These are phyloP conservation scores for Sterna hirundo DNA, from an alignment of 2,113 vertebrate species.

Conservation along the genomic window DNA sequence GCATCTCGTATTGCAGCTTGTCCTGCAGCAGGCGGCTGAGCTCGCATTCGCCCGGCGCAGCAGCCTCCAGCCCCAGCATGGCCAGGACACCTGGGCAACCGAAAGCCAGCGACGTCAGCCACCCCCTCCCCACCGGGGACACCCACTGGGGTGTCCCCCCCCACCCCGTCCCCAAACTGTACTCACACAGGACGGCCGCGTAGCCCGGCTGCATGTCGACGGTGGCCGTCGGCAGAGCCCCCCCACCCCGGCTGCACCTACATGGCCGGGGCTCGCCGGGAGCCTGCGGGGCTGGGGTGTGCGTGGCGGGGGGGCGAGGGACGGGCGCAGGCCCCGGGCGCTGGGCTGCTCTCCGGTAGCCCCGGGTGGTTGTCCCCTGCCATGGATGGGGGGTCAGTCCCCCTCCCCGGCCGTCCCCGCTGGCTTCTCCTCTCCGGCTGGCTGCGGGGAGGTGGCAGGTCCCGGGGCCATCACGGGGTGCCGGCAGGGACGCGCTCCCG, in stretches of 20 bases:
- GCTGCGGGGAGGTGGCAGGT: neutral
- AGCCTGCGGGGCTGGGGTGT: neutral
- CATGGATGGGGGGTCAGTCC: constrained; percentile 41
- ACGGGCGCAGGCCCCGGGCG: neutral
- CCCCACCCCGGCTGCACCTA: neutral
- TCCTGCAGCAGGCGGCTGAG: constrained; percentile 47
- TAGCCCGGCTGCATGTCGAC: constrained; percentile 37
- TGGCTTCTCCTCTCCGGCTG: neutral
- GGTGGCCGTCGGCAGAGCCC: neutral
- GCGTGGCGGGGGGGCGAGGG: neutral
- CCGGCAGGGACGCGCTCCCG: neutral
- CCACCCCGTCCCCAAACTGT: neutral
- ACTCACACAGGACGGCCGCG: constrained; percentile 51
- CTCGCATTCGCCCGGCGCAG: neutral
- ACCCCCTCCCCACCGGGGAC: neutral
- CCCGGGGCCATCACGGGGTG: neutral
- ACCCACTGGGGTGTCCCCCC: neutral
- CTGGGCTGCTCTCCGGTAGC: constrained; percentile 8
- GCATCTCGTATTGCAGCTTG: constrained; percentile 41
- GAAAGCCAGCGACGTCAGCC: neutral
- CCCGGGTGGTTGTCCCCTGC: neutral
- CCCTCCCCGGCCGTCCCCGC: neutral
- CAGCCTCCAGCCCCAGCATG: constrained; percentile 33
- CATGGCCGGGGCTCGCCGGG: neutral
- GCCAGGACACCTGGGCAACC: constrained; percentile 25